phyloP scores from a whole-genome alignment of 1,140 invertebrate genomes.

The Drosophila sp. region DNA sequence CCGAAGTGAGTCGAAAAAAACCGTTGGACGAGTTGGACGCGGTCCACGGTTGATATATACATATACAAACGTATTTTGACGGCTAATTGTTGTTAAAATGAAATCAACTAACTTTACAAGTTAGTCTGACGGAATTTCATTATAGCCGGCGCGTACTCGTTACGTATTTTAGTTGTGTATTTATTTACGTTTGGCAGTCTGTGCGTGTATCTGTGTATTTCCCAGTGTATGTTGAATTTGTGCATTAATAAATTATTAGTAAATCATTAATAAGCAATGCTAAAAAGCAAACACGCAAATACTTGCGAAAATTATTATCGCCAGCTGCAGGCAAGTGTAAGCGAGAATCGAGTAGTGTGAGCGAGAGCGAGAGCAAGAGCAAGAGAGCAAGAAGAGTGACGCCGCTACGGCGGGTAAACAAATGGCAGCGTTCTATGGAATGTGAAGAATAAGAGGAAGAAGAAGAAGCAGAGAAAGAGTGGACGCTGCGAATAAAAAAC shows the following conservation, averaged over 20 bases:
- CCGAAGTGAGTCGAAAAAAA: slow-evolving; percentile 53
- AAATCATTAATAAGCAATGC: slow-evolving; percentile 42
- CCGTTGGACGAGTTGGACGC: slow-evolving; percentile 54
- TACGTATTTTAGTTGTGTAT: slow-evolving; percentile 37
- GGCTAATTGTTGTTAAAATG: slow-evolving; percentile 46
- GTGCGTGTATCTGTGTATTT: slow-evolving; percentile 13
- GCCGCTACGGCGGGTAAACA: slow-evolving; percentile 53
- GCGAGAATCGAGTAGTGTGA: slow-evolving; percentile 34
- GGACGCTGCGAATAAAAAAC: slow-evolving; percentile 30
- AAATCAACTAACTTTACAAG: slow-evolving; percentile 32
- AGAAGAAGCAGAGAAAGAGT: slow-evolving; percentile 27
- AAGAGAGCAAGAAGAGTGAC: slow-evolving; percentile 42
- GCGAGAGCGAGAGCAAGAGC: slow-evolving; percentile 32
- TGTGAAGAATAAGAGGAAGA: slow-evolving; percentile 29
- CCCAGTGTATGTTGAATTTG: slow-evolving; percentile 35
- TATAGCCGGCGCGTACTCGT: slow-evolving; percentile 23
- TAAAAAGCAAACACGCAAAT: slow-evolving; percentile 46
- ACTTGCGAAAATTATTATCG: slow-evolving; percentile 46
- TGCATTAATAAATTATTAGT: slow-evolving; percentile 68
- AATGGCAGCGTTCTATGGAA: slow-evolving; percentile 52
- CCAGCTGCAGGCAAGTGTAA: slow-evolving; percentile 59
- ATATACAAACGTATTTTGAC: slow-evolving; percentile 35
- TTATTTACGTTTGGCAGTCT: slow-evolving; percentile 30
- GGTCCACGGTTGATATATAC: slow-evolving; percentile 39
- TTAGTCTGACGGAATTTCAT: slow-evolving; percentile 36